phyloP scores from a whole-genome alignment of 2,888 invertebrate species.

The Ecliptopera silaceata region DNA sequence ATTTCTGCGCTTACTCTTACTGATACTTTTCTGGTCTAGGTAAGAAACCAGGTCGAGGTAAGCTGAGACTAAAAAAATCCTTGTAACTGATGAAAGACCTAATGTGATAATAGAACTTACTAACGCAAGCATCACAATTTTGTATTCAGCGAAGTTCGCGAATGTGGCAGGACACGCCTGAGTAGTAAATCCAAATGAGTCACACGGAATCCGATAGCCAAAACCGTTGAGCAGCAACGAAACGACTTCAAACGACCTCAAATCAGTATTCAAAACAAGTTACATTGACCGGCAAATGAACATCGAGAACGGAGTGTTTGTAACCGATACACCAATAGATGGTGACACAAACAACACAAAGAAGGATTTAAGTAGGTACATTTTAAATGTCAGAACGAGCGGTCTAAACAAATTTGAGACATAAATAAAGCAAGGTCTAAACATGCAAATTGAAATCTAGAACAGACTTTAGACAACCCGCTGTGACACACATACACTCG shows the following conservation, averaged over 20 bases:
- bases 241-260: conserved; percentile 35
- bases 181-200: conserved; percentile 66
- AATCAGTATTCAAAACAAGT: conserved; percentile 36
- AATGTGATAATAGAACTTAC: not conserved
- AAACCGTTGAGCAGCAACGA: conserved; percentile 54
- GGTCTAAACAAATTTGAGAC: conserved; percentile 24
- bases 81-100: not conserved
- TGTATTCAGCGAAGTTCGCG: conserved; percentile 37
- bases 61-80: too few relatives aligned
- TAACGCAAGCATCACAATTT: not conserved
- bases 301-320: conserved; percentile 25
- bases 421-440: conserved; percentile 27
- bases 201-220: conserved; percentile 56
- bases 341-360: conserved; percentile 18
- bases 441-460: conserved; percentile 45
- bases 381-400: conserved; percentile 28
- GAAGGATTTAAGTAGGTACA: conserved; percentile 26
- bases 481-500: conserved; percentile 30
- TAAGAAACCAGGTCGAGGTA: not conserved
- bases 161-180: conserved; percentile 52
- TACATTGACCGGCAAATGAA: conserved; percentile 29
- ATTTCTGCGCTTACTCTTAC: not conserved
- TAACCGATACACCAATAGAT: conserved; percentile 26
- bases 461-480: conserved; percentile 42
- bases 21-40: not conserved